Base-by-base conservation (phyloP, 2,888 invertebrate genomes). In the Drosophila pegasa region DNA sequence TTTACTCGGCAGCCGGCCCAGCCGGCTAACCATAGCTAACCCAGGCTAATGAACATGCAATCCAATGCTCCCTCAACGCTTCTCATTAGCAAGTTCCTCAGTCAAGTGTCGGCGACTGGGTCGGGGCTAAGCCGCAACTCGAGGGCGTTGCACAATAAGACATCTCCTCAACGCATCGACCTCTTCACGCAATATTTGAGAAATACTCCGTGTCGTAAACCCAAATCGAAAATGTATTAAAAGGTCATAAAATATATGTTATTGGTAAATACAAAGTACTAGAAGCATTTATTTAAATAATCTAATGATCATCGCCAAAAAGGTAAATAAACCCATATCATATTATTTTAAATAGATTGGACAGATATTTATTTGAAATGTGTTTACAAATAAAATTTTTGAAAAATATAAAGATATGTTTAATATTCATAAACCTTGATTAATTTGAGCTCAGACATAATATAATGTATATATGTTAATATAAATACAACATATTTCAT, bases 21-120 rank as follows among this genome's bases (percentile, higher is more conserved):
- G 47, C 29, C 7, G 18, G 22, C 22, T 22, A 25, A 6, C 50
- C 52, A 27, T 37, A 14, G 61, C 51, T 43, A 14, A 51, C 16
- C 38, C 56, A 16, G 64, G 61, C 78, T 81, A 83, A 81, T 83
- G 81, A 83, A 56, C 74, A 71, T 58, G 35, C 52, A 69, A 33
- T 33, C 10, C 50, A 20, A 62, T 50, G 41, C 50, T 68, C 56
- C 64, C 61, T 66, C 60, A 62, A 37, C 65, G 55, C 54, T 67
- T 51, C 67, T 79, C 73, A 71, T 76, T 75, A 62, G 60, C 22
- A 40, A 50, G 29, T 51, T 55, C 41, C 52, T 50, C 14, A 58
- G 22, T 38, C 27, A 29, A 52, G 38, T 52, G 38, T 38, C 38
- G 18, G 14, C 14, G 50, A 33, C 14, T 37, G 58, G 56, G 51